Percentiles rank a stretch among this genome's conserved stretches.
These are phyloP conservation scores for Torymus tubicola DNA, from an alignment of 2,888 invertebrate species.

Conservation along the genomic window DNA sequence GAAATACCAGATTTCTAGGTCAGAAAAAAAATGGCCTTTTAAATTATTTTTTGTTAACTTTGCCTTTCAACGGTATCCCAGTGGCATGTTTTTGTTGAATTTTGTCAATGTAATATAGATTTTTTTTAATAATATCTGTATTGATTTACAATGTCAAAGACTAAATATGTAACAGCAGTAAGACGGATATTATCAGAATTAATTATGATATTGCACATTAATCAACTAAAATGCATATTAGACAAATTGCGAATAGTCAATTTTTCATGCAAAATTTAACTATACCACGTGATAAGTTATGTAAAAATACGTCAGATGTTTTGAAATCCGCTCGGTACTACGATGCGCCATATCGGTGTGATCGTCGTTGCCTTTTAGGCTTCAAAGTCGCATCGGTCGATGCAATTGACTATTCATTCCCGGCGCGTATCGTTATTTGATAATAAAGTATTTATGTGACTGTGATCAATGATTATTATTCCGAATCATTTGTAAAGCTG, in stretches of 20 bases:
- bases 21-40: not conserved
- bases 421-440: constrained; percentile 26
- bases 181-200: too few relatives aligned
- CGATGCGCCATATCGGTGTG: not conserved
- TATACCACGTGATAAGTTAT: too few relatives aligned
- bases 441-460: constrained; percentile 31
- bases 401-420: constrained; percentile 47
- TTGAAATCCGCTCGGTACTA: constrained; percentile 10
- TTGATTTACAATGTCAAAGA: too few relatives aligned
- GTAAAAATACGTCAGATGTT: not conserved
- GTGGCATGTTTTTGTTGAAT: too few relatives aligned
- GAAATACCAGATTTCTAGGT: constrained; percentile 38
- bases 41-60: not conserved
- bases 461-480: constrained; percentile 37
- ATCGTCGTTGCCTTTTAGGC: constrained; percentile 12
- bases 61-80: too few relatives aligned
- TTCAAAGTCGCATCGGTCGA: constrained; percentile 28
- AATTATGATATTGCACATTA: too few relatives aligned
- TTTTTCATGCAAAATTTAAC: too few relatives aligned
- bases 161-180: too few relatives aligned
- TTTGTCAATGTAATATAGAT: too few relatives aligned
- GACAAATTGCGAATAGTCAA: too few relatives aligned
- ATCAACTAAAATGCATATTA: too few relatives aligned
- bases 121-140: too few relatives aligned
- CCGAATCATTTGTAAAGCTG: constrained; percentile 34